A percentile compares a stretch with the other conserved stretches of the same genome.
Conservation (phyloP, 1,140 invertebrate genomes). For the Eumaeus atala region DNA sequence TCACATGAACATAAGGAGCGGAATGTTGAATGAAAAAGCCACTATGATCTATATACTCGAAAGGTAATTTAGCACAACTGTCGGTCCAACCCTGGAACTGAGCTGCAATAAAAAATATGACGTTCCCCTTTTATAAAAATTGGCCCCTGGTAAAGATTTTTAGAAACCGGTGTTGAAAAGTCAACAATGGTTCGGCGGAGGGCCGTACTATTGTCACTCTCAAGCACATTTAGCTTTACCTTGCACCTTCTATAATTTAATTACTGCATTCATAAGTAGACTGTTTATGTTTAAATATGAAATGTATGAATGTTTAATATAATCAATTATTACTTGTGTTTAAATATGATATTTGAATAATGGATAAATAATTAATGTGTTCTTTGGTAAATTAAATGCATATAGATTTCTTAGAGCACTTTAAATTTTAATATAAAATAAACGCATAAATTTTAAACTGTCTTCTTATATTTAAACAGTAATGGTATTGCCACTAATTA, state of each 20-base stretch:
- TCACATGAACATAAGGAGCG: neutral
- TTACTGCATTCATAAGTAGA: neutral
- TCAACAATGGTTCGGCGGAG: conserved; percentile 4
- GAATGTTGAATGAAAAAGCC: neutral
- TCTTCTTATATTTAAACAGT: too few relatives aligned
- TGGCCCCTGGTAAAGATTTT: conserved; percentile 3
- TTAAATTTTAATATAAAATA: too few relatives aligned
- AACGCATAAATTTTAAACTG: too few relatives aligned
- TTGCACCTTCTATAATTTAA: neutral
- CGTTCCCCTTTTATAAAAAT: conserved; percentile 1
- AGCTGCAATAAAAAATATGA: neutral
- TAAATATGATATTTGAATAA: too few relatives aligned
- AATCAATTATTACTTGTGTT: neutral
- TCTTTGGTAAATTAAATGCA: too few relatives aligned
- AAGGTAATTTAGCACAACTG: too few relatives aligned
- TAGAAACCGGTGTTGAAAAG: conserved; percentile 9
- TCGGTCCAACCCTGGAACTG: neutral
- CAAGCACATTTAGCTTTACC: neutral
- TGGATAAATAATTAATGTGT: too few relatives aligned
- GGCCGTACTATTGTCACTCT: neutral
- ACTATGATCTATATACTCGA: too few relatives aligned
- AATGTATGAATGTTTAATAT: neutral
- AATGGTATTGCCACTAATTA: too few relatives aligned
- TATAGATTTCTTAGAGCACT: too few relatives aligned
- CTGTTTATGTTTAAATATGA: neutral